Evolutionary conservation across 1,140 invertebrate species (phyloP).

Genomic region (Drosophila pseudoobscura): DNA sequence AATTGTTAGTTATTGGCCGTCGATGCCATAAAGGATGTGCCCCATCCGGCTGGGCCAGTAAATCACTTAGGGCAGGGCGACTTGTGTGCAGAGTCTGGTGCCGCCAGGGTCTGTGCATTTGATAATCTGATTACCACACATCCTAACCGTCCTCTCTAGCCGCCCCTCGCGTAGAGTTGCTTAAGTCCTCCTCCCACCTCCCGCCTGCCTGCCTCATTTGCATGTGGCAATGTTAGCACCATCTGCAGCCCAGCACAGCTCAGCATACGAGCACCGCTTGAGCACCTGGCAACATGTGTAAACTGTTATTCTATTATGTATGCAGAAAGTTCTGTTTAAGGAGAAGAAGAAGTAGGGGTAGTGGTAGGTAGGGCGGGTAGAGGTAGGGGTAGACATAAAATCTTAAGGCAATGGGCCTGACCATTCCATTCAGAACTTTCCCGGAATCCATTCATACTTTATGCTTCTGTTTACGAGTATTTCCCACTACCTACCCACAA

Average conservation of each 20-base stretch:
- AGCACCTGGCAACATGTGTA: not conserved
- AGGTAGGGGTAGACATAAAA: too few relatives aligned
- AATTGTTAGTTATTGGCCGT: slow-evolving; percentile 68
- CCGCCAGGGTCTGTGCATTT: not conserved
- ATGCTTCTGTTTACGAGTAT: not conserved
- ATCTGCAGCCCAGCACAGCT: too few relatives aligned
- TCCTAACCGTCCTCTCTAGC: too few relatives aligned
- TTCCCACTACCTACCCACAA: slow-evolving; percentile 28
- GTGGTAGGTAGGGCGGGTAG: too few relatives aligned
- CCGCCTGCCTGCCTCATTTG: not conserved
- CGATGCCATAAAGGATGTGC: slow-evolving; percentile 31
- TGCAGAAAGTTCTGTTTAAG: too few relatives aligned
- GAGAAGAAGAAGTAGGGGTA: too few relatives aligned
- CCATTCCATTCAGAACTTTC: not conserved
- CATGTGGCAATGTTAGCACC: not conserved
- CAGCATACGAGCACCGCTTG: too few relatives aligned
- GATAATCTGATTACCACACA: not conserved
- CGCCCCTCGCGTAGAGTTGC: too few relatives aligned
- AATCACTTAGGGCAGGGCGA: slow-evolving; percentile 30
- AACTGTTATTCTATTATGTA: too few relatives aligned
- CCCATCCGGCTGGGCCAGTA: slow-evolving; percentile 22
- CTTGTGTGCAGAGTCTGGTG: not conserved
- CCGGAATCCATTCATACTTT: not conserved
- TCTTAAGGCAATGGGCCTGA: too few relatives aligned
- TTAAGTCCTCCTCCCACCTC: too few relatives aligned